These are phyloP conservation scores for Euphydryas editha DNA, from an alignment of 2,888 invertebrate genomes.

Conservation along the genomic window DNA sequence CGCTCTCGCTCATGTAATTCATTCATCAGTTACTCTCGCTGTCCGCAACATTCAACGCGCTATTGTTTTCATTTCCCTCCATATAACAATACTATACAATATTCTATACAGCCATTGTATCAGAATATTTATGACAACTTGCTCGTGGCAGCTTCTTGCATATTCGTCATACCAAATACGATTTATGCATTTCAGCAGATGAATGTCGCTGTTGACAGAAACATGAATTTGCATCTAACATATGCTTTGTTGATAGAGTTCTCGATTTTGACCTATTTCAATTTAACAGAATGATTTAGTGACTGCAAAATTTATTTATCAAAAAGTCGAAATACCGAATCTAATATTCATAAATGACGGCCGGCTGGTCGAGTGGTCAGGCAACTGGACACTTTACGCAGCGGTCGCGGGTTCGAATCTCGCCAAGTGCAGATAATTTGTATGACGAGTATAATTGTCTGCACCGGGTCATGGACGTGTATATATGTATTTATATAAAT, in stretches of 20 bases:
- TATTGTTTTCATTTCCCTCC: conserved; percentile 38
- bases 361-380: no score
- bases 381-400: no score
- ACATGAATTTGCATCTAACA: conserved; percentile 27
- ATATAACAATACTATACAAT: conserved; percentile 36
- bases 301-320: neutral
- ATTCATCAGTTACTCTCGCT: conserved; percentile 45
- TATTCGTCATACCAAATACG: conserved; percentile 32
- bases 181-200: conserved; percentile 31
- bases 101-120: conserved; percentile 31
- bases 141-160: conserved; percentile 38
- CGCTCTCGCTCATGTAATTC: conserved; percentile 43
- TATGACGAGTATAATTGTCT: no score
- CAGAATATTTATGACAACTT: conserved; percentile 37
- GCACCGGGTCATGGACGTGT: no score
- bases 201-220: conserved; percentile 11
- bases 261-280: neutral
- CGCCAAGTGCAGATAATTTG: no score
- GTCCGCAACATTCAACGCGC: conserved; percentile 42
- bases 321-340: neutral
- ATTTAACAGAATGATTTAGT: neutral
- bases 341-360: no score
- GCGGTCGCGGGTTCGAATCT: no score
- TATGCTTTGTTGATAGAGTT: neutral
- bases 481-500: no score